Evolutionary conservation across 1,140 invertebrate species (phyloP).

Genomic region (Drosophila nannoptera): DNA sequence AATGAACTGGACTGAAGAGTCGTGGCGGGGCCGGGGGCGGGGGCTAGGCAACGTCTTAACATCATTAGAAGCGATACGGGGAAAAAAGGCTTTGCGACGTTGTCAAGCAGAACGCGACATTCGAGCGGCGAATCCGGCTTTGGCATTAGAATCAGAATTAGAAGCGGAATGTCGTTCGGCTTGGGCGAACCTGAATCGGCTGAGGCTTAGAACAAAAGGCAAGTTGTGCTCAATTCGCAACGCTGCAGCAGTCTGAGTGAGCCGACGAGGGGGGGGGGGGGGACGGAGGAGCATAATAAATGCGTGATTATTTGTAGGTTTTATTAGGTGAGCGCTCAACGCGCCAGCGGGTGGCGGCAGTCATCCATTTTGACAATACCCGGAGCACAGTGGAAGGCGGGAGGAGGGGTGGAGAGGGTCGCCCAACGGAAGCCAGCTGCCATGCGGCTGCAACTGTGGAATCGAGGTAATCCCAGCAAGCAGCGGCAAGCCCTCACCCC

Average conservation of each 20-base stretch:
- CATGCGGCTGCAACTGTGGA: constrained; percentile 26
- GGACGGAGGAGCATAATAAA: constrained; percentile 56
- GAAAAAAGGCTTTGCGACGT: too few relatives aligned
- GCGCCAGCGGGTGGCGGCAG: constrained; percentile 38
- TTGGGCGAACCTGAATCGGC: constrained; percentile 28
- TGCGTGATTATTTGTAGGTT: constrained; percentile 72
- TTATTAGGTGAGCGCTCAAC: constrained; percentile 61
- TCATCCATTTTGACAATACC: constrained; percentile 11
- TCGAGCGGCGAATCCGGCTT: not conserved
- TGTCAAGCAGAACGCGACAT: not conserved
- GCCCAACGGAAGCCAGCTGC: constrained; percentile 32
- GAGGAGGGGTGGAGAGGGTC: too few relatives aligned
- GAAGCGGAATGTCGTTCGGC: constrained; percentile 18
- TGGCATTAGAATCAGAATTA: constrained; percentile 24
- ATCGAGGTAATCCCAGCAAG: constrained; percentile 61
- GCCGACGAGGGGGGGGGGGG: too few relatives aligned
- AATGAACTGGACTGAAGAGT: too few relatives aligned
- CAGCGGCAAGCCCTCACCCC: constrained; percentile 29
- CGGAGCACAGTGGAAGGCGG: not conserved
- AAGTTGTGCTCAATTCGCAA: constrained; percentile 47
- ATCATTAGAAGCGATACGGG: not conserved
- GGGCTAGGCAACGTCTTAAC: too few relatives aligned
- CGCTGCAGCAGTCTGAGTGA: not conserved
- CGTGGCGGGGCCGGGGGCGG: too few relatives aligned
- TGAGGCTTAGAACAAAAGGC: constrained; percentile 49